Evolutionary conservation across 1,140 invertebrate species (phyloP), one percentile per base, ranked within the genome.

Genomic region (Lasioglossum albipes): DNA sequence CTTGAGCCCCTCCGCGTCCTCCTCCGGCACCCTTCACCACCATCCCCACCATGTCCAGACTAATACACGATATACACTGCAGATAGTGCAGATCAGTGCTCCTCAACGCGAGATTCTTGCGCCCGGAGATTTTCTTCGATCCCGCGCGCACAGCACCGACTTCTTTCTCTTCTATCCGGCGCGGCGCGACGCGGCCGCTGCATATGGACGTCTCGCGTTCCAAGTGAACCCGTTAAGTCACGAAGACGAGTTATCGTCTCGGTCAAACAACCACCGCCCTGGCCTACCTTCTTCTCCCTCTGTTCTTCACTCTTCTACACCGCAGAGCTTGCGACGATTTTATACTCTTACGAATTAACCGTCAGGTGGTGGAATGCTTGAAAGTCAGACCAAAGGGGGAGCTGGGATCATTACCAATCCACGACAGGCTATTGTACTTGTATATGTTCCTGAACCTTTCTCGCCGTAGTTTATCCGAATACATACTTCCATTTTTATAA

Each of bases 1-100:
- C 91, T 92, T 92, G 91, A 92, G 90, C 88, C 86, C 79, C 86
- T 88, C 86, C 80, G 80, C 79, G 77, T 69, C 57, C 73, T 52
- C 70, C 78, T 49, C 73, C 59, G 70, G 49, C 88, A 74, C 75
- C 66, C 59, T 72, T 65, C 67, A 52, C 68, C 86, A 78, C 84
- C 27, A 70, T 83, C 76, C 81, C 84, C 59, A 83, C 84, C 62
- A 59, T 12, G 2, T 41, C 10, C 4, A 41, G n/a, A 54, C n/a
- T 70, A 75, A 73, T 83, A 85, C 70, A 74, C 84, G 80, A 86
- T 85, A 70, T 61, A 86, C 80, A 80, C 71, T 80, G 80, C 78
- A 67, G 69, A 85, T 73, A 80, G 67, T 80, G 80, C 78, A 67
- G 69, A 85, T 73, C 85, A 86, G 85, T 85, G 85, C 54, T 72